phyloP scores from a whole-genome alignment of 2,888 invertebrate genomes.

The Scaptomyza polygonia region DNA sequence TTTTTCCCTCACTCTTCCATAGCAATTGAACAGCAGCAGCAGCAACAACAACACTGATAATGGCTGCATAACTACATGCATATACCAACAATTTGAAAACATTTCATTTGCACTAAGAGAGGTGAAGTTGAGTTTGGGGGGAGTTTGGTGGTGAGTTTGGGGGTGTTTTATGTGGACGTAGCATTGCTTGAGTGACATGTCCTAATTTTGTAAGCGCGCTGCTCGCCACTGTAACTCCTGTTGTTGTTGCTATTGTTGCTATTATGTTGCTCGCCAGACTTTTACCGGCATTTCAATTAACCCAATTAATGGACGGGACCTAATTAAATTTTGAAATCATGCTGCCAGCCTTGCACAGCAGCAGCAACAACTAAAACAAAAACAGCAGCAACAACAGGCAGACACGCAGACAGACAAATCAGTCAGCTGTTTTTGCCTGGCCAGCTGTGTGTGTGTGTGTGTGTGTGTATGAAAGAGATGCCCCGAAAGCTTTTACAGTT shows the following conservation, averaged over 20 bases:
- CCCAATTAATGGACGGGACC: constrained; percentile 83
- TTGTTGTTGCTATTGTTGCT: background rate
- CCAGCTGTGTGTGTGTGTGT: constrained; percentile 50
- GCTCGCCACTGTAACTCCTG: background rate
- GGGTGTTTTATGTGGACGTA: constrained; percentile 8
- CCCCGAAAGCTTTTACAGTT: constrained; percentile 59
- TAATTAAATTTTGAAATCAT: constrained; percentile 82
- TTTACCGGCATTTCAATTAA: constrained; percentile 83
- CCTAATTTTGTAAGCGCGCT: constrained; percentile 70
- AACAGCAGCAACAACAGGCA: constrained; percentile 8
- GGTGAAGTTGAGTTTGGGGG: background rate
- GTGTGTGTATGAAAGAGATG: constrained; percentile 59
- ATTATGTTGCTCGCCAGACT: constrained; percentile 57
- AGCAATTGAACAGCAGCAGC: constrained; percentile 11
- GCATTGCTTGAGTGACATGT: constrained; percentile 70
- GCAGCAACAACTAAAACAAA: constrained; percentile 24
- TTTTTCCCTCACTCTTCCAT: background rate
- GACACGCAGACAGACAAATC: constrained; percentile 45
- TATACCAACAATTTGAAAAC: constrained; percentile 39
- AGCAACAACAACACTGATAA: constrained; percentile 12
- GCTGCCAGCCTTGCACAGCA: constrained; percentile 49
- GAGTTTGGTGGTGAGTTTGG: background rate
- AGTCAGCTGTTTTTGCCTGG: constrained; percentile 72
- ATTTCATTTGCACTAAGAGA: constrained; percentile 17
- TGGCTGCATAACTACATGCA: constrained; percentile 17